Base-by-base conservation (phyloP, 2,888 invertebrate species). In the Sepioteuthis lessoniana region DNA sequence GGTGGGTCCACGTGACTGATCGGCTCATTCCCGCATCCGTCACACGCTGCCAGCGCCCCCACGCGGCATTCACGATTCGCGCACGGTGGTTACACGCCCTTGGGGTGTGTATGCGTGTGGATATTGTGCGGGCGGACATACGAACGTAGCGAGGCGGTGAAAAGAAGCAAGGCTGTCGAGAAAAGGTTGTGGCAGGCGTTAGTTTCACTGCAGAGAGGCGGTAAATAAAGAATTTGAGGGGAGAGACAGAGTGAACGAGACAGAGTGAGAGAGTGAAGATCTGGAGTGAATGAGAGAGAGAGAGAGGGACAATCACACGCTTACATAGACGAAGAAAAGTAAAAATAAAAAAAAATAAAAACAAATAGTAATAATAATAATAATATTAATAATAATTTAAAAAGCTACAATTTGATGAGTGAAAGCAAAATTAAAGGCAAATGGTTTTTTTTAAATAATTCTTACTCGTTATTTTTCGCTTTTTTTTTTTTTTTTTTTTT, bases 11-110 rank as follows among this genome's bases (percentile, higher is more conserved):
- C 76, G 76, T 76, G 76, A 76, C 76, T 76, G 76, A 76, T 76
- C 76, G 76, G 76, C 76, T 76, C 76, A 76, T 76, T 76, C 76
- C 76, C 76, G 76, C 76, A 76, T 76, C n/a, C 76, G 76, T 35
- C 76, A 35, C 76, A 76, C 76, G 76, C 76, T 76, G 76, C 35
- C 76, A 76, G 76, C 76, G 76, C 76, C 76, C 76, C 76, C 76
- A 76, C 76, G 76, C n/a, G 76, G 76, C n/a, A 76, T 76, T 76
- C 76, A 76, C 76, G 76, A 76, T 76, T 76, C 76, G n/a, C 76
- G n/a, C 76, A 76, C 76, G 76, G 76, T 76, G 76, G 76, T 76
- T 76, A 76, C 76, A 76, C 76, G 76, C 76, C 76, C 76, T 76
- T 76, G 76, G 76, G 76, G 76, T 76, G 76, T 76, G 76, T n/a